Base-by-base conservation (phyloP, 2,888 invertebrate genomes). In the Chorisops tibialis region DNA sequence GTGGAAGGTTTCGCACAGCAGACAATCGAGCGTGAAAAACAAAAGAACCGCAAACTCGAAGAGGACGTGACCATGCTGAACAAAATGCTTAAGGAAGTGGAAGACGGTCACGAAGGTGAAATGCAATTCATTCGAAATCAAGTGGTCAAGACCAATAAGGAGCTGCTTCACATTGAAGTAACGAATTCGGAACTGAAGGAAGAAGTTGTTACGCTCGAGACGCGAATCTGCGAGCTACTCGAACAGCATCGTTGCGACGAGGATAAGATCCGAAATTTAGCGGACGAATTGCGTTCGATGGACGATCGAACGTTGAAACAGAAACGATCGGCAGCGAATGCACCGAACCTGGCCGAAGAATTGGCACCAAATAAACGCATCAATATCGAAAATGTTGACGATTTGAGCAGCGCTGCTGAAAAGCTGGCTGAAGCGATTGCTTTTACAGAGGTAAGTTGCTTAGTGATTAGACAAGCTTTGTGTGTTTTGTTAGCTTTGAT, bases 181-280 rank as follows among this genome's bases (percentile, higher is more conserved):
- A 86, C 85, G 24, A 87, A 86, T 68, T 81, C 85, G 61, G 87
- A 87, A 75, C 76, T 88, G 9, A 83, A 81, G 69, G 87, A 87
- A 73, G 87, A 87, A 80, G 87, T 87, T 24, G 81, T 82, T 74
- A 84, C 82, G 68, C 76, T 85, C 70, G 84, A 83, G 73, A 79
- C 81, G 69, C 82, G 82, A 77, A 76, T 86, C 67, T 76, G 80
- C 68, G 81, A 83, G 62, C 74, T 86, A 67, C 79, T 79, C n/a
- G 79, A 81, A 66, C 82, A 80, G 70, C 79, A 81, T 68, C 79
- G 80, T 67, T 81, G 80, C 62, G 81, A 80, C 64, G 82, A 81
- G 61, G 83, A 85, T 65, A 83, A 81, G 66, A 77, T 83, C 16
- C 82, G 82, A 61, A 81, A 81, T 3, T 74, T 85, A 38, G 81